These are phyloP conservation scores for Chrosomus eos DNA, from an alignment of 2,797 vertebrate species.

Conservation along the genomic window DNA sequence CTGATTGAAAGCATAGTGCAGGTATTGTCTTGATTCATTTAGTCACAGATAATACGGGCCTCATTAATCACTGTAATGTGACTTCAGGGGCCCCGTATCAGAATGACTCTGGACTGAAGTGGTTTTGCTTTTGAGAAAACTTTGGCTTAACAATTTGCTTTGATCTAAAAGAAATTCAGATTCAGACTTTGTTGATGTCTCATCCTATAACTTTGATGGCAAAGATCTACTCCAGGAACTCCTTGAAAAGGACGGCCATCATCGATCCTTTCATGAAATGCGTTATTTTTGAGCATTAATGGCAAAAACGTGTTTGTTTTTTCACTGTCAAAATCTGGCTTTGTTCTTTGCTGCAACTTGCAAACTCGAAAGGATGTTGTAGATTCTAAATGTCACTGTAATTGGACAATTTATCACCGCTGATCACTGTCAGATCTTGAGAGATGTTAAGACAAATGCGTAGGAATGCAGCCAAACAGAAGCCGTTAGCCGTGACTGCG, in stretches of 20 bases:
- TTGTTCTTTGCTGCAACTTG: constrained; percentile 70
- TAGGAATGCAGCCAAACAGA: constrained; percentile 62
- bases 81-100: constrained; percentile 23
- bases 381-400: constrained; percentile 74
- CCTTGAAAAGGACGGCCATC: not conserved
- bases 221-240: not conserved
- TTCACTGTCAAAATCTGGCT: constrained; percentile 64
- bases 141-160: not conserved
- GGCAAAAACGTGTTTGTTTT: constrained; percentile 70
- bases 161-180: not conserved
- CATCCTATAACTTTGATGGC: not conserved
- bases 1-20: not conserved
- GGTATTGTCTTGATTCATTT: constrained; percentile 36
- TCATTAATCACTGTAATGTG: constrained; percentile 52
- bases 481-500: constrained; percentile 55
- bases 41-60: constrained; percentile 41
- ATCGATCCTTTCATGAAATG: not conserved
- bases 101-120: not conserved
- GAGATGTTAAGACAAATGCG: constrained; percentile 65
- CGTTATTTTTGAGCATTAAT: not conserved
- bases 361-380: constrained; percentile 62
- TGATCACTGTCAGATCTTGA: constrained; percentile 73
- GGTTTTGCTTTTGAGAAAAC: constrained; percentile 26
- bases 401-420: constrained; percentile 77
- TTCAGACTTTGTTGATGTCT: not conserved